phyloP scores from a whole-genome alignment of 2,113 vertebrate genomes.

The Drymodes brunneopygia region DNA sequence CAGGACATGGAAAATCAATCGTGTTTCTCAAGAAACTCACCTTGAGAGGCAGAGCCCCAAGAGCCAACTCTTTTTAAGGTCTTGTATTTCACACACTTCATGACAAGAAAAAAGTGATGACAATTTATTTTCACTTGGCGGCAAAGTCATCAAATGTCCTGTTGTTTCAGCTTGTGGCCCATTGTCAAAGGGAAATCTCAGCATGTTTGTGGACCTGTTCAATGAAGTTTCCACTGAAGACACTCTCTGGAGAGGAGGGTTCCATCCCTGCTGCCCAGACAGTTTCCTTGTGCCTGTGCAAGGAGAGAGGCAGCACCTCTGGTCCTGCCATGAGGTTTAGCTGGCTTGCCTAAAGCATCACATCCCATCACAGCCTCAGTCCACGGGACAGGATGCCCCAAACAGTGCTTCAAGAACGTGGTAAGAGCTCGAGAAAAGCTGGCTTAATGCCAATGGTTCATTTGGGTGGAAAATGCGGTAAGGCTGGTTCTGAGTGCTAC shows the following conservation, averaged over 20 bases:
- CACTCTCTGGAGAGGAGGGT: neutral
- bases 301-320: neutral
- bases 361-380: neutral
- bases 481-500: neutral
- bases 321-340: fast-evolving
- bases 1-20: neutral
- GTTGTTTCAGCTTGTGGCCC: neutral
- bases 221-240: neutral
- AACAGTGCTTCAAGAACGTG: neutral
- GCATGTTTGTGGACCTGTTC: neutral
- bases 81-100: neutral
- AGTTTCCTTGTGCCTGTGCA: neutral
- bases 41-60: neutral
- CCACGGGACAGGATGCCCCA: fast-evolving
- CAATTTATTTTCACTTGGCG: neutral
- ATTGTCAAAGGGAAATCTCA: neutral
- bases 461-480: neutral
- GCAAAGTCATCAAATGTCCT: neutral
- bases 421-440: neutral
- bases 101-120: neutral
- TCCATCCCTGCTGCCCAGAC: neutral
- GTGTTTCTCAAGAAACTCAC: neutral
- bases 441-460: neutral
- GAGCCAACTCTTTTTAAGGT: neutral
- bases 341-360: neutral